Evolutionary conservation across 2,797 vertebrate genomes (phyloP).

Genomic region (Sebastolobus alascanus): DNA sequence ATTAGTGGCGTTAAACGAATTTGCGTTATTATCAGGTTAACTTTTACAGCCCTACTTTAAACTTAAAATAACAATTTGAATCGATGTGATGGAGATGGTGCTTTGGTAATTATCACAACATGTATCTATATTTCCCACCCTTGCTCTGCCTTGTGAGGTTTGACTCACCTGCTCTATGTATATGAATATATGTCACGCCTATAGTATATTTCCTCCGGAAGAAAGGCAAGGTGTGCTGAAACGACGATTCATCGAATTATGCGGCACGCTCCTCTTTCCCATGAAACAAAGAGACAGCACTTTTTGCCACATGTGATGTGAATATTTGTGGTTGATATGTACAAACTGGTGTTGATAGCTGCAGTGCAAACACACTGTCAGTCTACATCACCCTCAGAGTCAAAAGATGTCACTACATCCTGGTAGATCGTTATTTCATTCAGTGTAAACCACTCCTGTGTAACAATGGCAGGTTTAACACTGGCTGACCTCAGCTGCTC

Average conservation of each 20-base stretch:
- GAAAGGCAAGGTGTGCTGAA: not conserved
- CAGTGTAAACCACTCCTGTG: not conserved
- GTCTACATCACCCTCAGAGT: not conserved
- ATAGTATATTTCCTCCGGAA: not conserved
- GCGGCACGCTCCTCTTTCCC: not conserved
- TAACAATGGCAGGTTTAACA: not conserved
- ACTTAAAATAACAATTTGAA: too few species aligned
- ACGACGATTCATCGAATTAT: not conserved
- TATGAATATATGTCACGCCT: not conserved
- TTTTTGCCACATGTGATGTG: not conserved
- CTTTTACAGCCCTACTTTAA: too few species aligned
- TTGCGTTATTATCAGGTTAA: too few species aligned
- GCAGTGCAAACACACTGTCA: not conserved
- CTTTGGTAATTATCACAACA: not conserved
- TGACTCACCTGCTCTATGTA: not conserved
- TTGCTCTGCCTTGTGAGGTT: not conserved
- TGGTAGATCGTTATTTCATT: not conserved
- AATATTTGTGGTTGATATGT: not conserved
- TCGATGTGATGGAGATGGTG: not conserved
- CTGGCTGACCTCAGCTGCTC: not conserved
- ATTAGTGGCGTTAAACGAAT: too few species aligned
- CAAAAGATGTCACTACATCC: not conserved
- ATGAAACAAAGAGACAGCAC: not conserved
- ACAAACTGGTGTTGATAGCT: not conserved
- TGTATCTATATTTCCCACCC: not conserved